These are phyloP conservation scores for Ephialtes manifestator DNA, from an alignment of 2,888 invertebrate species.

Conservation along the genomic window DNA sequence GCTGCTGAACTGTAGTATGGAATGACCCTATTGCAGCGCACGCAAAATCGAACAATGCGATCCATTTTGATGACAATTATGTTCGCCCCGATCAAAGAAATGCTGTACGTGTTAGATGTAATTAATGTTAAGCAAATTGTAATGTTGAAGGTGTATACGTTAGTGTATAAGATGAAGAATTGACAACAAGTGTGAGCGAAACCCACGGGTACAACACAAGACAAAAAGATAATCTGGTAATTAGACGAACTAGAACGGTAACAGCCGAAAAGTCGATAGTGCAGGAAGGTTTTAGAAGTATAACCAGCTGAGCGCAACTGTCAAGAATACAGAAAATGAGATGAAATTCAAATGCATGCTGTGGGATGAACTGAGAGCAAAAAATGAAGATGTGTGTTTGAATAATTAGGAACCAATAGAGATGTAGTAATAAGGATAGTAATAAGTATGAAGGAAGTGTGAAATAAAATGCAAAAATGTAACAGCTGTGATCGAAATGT, in stretches of 20 bases:
- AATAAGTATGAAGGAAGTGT: no score
- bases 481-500: no score
- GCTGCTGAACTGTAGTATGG: slow-evolving; percentile 13
- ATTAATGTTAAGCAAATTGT: neutral
- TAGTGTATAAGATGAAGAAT: slow-evolving; percentile 14
- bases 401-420: no score
- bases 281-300: neutral
- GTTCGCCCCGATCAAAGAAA: slow-evolving; percentile 13
- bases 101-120: no score
- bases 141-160: slow-evolving; percentile 19
- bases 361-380: no score
- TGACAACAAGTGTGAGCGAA: neutral
- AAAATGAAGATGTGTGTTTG: no score
- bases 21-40: neutral
- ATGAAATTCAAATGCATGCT: neutral
- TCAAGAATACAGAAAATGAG: neutral
- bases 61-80: slow-evolving; percentile 2
- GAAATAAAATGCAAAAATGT: no score
- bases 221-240: neutral
- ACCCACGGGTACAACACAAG: neutral
- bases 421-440: no score
- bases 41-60: slow-evolving; percentile 23
- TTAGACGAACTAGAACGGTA: neutral
- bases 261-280: neutral
- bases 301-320: neutral